A percentile compares a stretch with the other conserved stretches of the same genome.
phyloP scores from a whole-genome alignment of 2,888 invertebrate genomes.

The Sesamia inferens region DNA sequence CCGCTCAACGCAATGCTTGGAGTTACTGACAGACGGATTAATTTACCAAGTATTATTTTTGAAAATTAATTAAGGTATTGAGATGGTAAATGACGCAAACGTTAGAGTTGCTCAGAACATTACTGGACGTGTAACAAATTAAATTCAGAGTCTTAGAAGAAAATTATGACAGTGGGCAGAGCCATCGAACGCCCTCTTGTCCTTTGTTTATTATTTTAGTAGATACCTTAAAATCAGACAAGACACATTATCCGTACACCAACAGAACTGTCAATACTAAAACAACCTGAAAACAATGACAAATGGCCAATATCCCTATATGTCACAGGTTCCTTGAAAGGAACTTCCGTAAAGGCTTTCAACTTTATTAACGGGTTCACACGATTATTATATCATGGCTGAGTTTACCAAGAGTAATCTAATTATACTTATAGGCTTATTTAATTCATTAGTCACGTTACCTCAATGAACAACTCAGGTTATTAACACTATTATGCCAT shows the following conservation, averaged over 20 bases:
- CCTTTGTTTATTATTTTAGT: background rate
- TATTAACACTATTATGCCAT: background rate
- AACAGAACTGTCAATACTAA: background rate
- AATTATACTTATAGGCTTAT: background rate
- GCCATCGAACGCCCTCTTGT: background rate
- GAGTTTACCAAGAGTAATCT: background rate
- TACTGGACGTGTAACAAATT: background rate
- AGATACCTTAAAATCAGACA: background rate
- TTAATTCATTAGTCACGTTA: background rate
- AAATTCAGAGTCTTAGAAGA: background rate
- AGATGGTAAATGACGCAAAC: background rate
- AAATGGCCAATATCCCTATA: no score
- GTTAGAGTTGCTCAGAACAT: background rate
- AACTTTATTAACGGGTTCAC: no score
- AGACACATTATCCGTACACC: background rate
- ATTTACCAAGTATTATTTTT: conserved; percentile 68
- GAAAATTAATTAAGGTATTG: background rate
- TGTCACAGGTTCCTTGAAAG: background rate
- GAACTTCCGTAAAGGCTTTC: no score
- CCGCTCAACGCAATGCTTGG: conserved; percentile 80
- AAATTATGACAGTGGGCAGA: background rate
- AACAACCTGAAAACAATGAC: background rate
- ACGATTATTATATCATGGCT: background rate
- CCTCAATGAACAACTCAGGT: background rate
- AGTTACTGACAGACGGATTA: conserved; percentile 73